phyloP scores from a whole-genome alignment of 2,113 vertebrate genomes.

The Boulengeromyrus knoepffleri region DNA sequence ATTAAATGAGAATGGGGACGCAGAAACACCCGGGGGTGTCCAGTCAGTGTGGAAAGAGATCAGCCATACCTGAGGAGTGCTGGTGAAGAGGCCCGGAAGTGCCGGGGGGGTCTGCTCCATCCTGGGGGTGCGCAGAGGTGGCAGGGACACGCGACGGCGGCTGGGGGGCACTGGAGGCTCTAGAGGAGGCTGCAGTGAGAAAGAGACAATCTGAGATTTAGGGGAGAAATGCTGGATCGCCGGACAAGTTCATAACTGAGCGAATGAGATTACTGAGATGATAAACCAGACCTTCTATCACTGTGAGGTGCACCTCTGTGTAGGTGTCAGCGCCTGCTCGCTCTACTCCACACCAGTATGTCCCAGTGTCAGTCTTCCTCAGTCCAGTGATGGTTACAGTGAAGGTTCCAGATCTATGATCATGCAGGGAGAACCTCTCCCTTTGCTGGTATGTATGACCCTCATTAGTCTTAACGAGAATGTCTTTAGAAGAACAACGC shows the following conservation, averaged over 20 bases:
- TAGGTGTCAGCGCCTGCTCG: not conserved
- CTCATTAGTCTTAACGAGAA: not conserved
- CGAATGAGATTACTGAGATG: not conserved
- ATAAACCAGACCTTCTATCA: not conserved
- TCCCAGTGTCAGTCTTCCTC: slow-evolving; percentile 14
- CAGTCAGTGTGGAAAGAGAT: not conserved
- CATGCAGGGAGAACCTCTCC: not conserved
- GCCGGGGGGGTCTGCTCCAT: not conserved
- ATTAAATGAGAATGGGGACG: not conserved
- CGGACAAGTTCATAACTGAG: not conserved
- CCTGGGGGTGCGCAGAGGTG: not conserved
- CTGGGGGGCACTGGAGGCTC: too few species aligned
- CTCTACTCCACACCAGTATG: slow-evolving; percentile 18
- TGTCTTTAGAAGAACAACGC: not conserved
- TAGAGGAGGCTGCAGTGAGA: not conserved
- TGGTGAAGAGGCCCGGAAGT: not conserved
- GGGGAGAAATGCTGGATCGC: not conserved
- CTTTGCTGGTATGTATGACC: not conserved
- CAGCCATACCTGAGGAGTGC: not conserved
- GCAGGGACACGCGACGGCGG: too few species aligned
- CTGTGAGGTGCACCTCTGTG: slow-evolving; percentile 4
- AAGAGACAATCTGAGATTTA: not conserved
- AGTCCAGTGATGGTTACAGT: slow-evolving; percentile 12
- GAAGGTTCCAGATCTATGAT: slow-evolving; percentile 2
- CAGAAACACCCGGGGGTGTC: not conserved